Evolutionary conservation across 2,113 vertebrate species (phyloP).

Genomic region (Heterocephalus glaber): DNA sequence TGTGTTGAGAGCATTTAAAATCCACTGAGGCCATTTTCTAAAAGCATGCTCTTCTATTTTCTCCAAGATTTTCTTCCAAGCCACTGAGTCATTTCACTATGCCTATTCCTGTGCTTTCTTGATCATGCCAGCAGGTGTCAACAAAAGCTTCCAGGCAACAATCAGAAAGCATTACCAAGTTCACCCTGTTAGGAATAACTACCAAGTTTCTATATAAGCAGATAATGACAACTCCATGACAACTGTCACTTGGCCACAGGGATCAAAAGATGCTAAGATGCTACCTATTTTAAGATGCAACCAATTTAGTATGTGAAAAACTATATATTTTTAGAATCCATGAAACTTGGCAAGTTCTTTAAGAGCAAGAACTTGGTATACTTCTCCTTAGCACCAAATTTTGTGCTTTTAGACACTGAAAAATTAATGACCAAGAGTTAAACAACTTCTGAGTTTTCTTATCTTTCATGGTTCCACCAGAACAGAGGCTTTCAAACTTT

Average conservation of each 20-base stretch:
- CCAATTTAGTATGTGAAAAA: neutral
- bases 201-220: neutral
- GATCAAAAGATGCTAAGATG: neutral
- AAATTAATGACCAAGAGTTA: neutral
- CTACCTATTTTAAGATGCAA: neutral
- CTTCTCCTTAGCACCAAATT: neutral
- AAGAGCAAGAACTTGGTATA: neutral
- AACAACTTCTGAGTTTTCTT: neutral
- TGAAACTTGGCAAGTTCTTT: neutral
- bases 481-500: neutral
- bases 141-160: slow-evolving; percentile 14
- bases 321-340: neutral
- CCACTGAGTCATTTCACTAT: too few species aligned
- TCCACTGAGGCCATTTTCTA: neutral
- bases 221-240: neutral
- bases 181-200: neutral
- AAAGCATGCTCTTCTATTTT: neutral
- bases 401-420: neutral
- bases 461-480: neutral
- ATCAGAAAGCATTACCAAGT: neutral
- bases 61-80: neutral
- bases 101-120: neutral
- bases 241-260: neutral
- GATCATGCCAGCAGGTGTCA: slow-evolving; percentile 45
- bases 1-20: neutral